Evolutionary conservation across 2,888 invertebrate species (phyloP).

Genomic region (Synanthedon myopaeformis): DNA sequence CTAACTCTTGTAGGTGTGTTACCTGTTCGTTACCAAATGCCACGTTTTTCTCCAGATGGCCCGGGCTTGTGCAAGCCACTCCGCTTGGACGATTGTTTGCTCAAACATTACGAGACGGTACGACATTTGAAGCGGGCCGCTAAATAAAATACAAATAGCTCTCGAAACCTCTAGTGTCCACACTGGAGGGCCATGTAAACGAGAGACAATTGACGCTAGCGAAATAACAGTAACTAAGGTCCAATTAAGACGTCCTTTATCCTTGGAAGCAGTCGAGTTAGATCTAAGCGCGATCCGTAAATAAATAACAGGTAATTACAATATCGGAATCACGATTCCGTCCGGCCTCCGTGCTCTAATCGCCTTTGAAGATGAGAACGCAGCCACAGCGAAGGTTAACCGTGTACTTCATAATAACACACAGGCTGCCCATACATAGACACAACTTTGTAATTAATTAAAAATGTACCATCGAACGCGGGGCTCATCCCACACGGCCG

Average conservation of each 20-base stretch:
- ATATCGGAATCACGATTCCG: constrained; percentile 59
- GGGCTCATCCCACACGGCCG: constrained; percentile 52
- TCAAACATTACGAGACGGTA: constrained; percentile 67
- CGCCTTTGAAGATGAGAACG: constrained; percentile 50
- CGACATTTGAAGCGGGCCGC: constrained; percentile 66
- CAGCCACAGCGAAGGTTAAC: constrained; percentile 39
- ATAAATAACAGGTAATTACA: constrained; percentile 64
- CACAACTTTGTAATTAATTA: constrained; percentile 51
- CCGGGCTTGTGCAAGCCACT: constrained; percentile 57
- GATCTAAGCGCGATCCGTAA: constrained; percentile 42
- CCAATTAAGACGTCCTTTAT: constrained; percentile 63
- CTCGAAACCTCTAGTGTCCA: constrained; percentile 50
- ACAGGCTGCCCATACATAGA: not conserved
- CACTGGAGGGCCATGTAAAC: constrained; percentile 40
- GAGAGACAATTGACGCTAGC: constrained; percentile 45
- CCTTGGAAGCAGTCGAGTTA: constrained; percentile 45
- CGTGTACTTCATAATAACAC: not conserved
- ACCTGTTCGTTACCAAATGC: constrained; percentile 47
- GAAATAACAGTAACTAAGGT: constrained; percentile 53
- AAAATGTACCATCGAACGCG: constrained; percentile 49
- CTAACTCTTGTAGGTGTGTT: constrained; percentile 30
- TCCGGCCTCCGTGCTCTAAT: constrained; percentile 45
- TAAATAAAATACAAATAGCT: constrained; percentile 66
- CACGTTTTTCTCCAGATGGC: constrained; percentile 64
- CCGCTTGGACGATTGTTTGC: constrained; percentile 52